Evolutionary conservation across 35 echinoderm and acorn worm genomes (phyloP), one percentile per base, ranked within the genome.

Genomic region (Anneissia japonica): DNA sequence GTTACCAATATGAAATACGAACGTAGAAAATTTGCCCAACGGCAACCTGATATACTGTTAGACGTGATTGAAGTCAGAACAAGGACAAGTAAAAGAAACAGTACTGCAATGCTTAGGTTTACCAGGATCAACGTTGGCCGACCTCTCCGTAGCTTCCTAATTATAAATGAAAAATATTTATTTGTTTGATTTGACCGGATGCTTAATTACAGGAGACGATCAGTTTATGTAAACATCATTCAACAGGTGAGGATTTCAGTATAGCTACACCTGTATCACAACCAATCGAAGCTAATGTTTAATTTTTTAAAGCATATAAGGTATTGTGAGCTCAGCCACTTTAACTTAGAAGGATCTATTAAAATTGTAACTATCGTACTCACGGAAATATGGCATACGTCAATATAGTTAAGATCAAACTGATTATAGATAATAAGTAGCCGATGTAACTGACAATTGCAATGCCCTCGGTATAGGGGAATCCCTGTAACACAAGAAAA

Each of bases 1-100:
- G 95, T 94, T 1, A 98, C 95, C 19, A 98, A 39, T 38, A 98
- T 98, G 81, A 94, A 86, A 32, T 98, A 98, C 23, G 93, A 79
- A 0, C 95, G 81, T 10, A 98, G 78, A 46, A 91, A 91, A 74
- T 98, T 98, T 31, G 95, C 95, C 4, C 89, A 40, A 0, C 95
- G 88, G 55, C 95, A 98, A 28, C 95, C 95, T 19, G 78, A 86
- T 26, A 40, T 38, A 3, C 86, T 92, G 39, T 87, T 78, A 28
- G 85, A 91, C 46, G 91, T 91, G 43, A 86, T 36, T 35, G 91
- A 83, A 1, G 89, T 87, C 0, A 92, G 64, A 17, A 98, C 37
- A 19, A 98, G 91, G 0, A 91, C 73, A 30, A 89, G 51, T 33
- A 98, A 77, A 38, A 93, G 85, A 33, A 93, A 46, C 32, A 93